Percentiles rank a stretch among this genome's conserved stretches.
These are phyloP conservation scores for Cephus rjabovi DNA, from an alignment of 2,888 invertebrate genomes.

Conservation along the genomic window DNA sequence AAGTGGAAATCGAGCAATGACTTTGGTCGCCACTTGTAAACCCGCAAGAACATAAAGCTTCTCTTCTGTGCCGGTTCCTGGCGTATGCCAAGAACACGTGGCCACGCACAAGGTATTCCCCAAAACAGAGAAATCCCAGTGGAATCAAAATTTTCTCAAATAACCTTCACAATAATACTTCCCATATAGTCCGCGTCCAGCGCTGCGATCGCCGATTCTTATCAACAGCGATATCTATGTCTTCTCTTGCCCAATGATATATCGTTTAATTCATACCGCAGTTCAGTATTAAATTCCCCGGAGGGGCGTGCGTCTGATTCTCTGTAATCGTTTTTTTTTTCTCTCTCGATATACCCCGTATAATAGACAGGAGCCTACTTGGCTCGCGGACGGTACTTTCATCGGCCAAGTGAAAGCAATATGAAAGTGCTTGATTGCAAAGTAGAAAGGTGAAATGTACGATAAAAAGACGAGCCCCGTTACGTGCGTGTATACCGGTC, in stretches of 20 bases:
- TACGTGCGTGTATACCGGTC: slow-evolving; percentile 56
- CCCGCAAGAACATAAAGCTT: no score
- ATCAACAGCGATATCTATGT: no score
- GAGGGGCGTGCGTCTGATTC: neutral
- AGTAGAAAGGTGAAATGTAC: slow-evolving; percentile 68
- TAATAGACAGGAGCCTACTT: slow-evolving; percentile 54
- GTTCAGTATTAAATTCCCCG: no score
- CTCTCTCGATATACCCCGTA: slow-evolving; percentile 30
- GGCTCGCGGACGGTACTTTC: slow-evolving; percentile 62
- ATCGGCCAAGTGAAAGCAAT: slow-evolving; percentile 67
- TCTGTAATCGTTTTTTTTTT: neutral
- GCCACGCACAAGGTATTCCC: slow-evolving; percentile 21
- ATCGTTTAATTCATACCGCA: no score
- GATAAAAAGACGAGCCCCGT: slow-evolving; percentile 63
- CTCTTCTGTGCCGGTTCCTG: no score
- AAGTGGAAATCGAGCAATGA: slow-evolving; percentile 37
- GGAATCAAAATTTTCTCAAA: no score
- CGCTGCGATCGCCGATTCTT: no score
- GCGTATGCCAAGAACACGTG: no score
- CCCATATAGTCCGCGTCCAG: no score
- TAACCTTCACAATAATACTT: no score
- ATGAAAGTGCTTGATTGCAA: slow-evolving; percentile 68
- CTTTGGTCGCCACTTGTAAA: slow-evolving; percentile 17
- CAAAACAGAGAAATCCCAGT: no score
- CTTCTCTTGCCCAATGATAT: no score